Percentiles rank a stretch among this genome's conserved stretches.
These are phyloP conservation scores for Leptopilina myrica DNA, from an alignment of 2,888 invertebrate genomes.

Conservation along the genomic window DNA sequence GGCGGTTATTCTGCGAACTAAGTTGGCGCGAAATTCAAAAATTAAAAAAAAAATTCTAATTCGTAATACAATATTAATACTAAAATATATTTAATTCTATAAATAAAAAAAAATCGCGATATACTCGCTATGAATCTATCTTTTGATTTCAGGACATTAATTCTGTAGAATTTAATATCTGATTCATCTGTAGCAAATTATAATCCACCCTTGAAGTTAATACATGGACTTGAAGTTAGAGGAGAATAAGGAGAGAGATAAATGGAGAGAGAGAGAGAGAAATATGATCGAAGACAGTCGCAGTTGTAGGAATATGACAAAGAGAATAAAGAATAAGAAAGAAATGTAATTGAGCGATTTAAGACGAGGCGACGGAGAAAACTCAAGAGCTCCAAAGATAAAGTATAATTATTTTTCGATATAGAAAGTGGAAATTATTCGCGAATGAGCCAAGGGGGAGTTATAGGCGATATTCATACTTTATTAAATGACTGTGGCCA, in stretches of 20 bases:
- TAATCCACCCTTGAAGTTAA: slow-evolving; percentile 44
- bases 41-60: too few relatives aligned
- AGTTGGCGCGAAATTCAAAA: too few relatives aligned
- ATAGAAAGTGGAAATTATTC: slow-evolving; percentile 76
- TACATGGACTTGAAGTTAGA: slow-evolving; percentile 36
- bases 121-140: too few relatives aligned
- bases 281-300: slow-evolving; percentile 48
- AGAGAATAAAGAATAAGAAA: slow-evolving; percentile 53
- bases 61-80: too few relatives aligned
- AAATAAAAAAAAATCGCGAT: too few relatives aligned
- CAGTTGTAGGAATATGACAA: slow-evolving; percentile 48
- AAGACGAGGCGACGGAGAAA: slow-evolving; percentile 59
- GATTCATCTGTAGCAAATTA: slow-evolving; percentile 19
- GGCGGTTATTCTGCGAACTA: too few relatives aligned
- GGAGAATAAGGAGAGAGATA: slow-evolving; percentile 22
- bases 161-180: slow-evolving; percentile 15
- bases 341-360: slow-evolving; percentile 75
- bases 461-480: slow-evolving; percentile 76
- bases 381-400: slow-evolving; percentile 66
- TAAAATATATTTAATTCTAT: too few relatives aligned
- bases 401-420: slow-evolving; percentile 77
- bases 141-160: slow-evolving; percentile 5
- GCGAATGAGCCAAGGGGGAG: slow-evolving; percentile 68
- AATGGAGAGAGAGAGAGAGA: slow-evolving; percentile 46
- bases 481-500: slow-evolving; percentile 72